A percentile compares a stretch with the other conserved stretches of the same genome.
These are phyloP conservation scores for Deroplatys truncata DNA, from an alignment of 2,888 invertebrate species.

Conservation along the genomic window DNA sequence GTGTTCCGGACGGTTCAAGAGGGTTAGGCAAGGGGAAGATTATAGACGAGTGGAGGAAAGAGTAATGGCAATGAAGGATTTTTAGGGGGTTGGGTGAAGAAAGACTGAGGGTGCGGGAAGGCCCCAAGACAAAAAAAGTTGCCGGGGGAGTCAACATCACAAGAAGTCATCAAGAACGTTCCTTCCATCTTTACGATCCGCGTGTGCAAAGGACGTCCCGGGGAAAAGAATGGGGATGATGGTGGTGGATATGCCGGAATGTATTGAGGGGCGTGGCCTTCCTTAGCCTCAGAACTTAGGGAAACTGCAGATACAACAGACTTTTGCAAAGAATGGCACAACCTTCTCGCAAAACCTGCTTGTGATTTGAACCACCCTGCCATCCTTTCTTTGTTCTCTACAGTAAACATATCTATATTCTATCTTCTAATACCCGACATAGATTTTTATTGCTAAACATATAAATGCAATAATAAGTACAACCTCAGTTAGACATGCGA, in stretches of 20 bases:
- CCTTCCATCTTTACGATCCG: slow-evolving; percentile 11
- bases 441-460: no score
- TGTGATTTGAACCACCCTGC: not conserved
- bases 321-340: not conserved
- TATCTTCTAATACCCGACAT: no score
- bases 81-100: not conserved
- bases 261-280: not conserved
- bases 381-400: not conserved
- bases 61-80: not conserved
- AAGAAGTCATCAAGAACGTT: slow-evolving; percentile 19
- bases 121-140: not conserved
- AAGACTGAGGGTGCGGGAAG: not conserved
- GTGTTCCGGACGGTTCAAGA: not conserved
- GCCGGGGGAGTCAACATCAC: not conserved
- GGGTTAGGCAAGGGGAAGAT: not conserved
- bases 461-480: no score
- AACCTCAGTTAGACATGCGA: no score
- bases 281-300: not conserved
- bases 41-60: not conserved
- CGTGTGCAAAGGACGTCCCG: slow-evolving; percentile 2
- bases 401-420: no score
- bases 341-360: not conserved
- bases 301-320: not conserved
- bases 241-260: not conserved
- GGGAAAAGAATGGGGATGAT: not conserved